Percentiles rank a stretch among this genome's conserved stretches.
Conservation (phyloP, 2,113 vertebrate genomes). For the Plecotus auritus region DNA sequence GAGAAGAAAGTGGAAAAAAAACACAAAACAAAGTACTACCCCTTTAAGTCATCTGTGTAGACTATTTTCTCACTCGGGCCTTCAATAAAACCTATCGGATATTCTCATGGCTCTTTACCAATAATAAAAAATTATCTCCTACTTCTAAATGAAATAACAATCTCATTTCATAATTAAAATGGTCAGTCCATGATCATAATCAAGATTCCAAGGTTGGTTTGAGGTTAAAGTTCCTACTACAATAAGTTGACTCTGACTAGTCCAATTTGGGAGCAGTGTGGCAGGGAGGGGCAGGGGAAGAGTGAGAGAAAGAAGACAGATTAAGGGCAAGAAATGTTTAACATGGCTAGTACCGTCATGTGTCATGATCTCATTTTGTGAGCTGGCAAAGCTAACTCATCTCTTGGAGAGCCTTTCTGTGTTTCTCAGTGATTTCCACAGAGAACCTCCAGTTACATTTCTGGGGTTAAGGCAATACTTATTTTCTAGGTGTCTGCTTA, state of each 20-base stretch:
- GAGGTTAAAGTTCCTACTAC: not conserved
- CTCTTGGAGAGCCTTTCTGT: not conserved
- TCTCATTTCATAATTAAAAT: not conserved
- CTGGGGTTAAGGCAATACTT: not conserved
- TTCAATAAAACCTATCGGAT: not conserved
- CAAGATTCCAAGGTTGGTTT: not conserved
- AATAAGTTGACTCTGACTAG: not conserved
- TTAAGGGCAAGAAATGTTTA: not conserved
- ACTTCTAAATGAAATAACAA: not conserved
- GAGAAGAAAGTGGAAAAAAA: not conserved
- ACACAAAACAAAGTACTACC: not conserved
- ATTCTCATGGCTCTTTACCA: not conserved
- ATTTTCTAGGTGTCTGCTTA: not conserved
- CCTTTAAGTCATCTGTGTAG: not conserved
- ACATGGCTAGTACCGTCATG: not conserved
- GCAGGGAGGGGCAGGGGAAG: not conserved
- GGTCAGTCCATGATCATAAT: not conserved
- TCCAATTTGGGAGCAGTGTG: not conserved
- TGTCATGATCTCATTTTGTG: not conserved
- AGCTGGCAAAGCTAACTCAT: not conserved
- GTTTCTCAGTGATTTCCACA: not conserved
- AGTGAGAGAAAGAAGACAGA: not conserved
- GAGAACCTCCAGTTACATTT: not conserved
- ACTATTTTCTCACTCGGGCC: not conserved
- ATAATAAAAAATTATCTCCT: not conserved